These are phyloP conservation scores for Mystacornis crossleyi DNA, from an alignment of 2,113 vertebrate species.

Conservation along the genomic window DNA sequence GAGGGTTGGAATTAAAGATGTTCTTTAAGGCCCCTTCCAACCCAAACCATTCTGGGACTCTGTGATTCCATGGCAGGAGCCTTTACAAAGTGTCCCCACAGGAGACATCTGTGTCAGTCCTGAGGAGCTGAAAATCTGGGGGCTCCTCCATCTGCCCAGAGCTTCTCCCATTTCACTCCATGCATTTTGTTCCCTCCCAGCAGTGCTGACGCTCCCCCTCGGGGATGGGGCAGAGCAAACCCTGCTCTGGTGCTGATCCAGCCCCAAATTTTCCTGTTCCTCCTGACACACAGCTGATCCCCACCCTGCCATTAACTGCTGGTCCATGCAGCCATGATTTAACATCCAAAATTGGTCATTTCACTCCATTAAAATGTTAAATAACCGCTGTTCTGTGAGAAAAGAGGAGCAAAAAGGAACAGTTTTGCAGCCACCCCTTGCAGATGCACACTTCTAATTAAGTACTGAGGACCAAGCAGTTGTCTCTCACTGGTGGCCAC, in stretches of 20 bases:
- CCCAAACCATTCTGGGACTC: neutral
- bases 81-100: neutral
- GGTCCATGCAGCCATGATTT: neutral
- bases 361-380: neutral
- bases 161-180: accelerated
- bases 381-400: neutral
- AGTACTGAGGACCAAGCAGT: accelerated
- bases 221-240: neutral
- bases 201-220: accelerated
- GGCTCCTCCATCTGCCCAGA: neutral
- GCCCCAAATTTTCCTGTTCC: neutral
- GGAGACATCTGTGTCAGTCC: neutral
- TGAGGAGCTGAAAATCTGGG: too few relatives aligned
- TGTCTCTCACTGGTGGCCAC: neutral
- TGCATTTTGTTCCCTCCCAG: accelerated
- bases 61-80: neutral
- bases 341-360: neutral
- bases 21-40: neutral
- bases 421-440: neutral
- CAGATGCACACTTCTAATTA: neutral
- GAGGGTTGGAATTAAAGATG: neutral
- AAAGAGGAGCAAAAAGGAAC: neutral
- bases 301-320: neutral
- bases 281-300: neutral
- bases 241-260: neutral